Percentiles rank a stretch among this genome's conserved stretches.
These are phyloP conservation scores for Cartodere bifasciata DNA, from an alignment of 2,888 invertebrate species.

Conservation along the genomic window DNA sequence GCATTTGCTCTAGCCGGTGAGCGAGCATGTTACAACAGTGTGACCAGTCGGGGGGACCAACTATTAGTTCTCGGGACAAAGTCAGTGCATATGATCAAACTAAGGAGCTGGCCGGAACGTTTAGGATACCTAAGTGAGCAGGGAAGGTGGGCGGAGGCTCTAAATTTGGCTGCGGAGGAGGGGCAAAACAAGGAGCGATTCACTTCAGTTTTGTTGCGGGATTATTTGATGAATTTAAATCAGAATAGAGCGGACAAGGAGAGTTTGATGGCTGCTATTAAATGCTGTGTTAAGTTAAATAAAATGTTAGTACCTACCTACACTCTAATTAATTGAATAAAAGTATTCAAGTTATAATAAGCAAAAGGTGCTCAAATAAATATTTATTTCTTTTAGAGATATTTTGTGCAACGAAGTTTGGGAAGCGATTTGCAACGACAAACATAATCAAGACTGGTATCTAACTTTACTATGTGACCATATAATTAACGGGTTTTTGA, in stretches of 20 bases:
- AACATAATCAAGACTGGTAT: conserved; percentile 38
- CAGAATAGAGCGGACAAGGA: conserved; percentile 32
- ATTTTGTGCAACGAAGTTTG: conserved; percentile 51
- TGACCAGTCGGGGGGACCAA: conserved; percentile 54
- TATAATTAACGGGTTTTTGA: conserved; percentile 50
- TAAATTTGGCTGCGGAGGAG: conserved; percentile 42
- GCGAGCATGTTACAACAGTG: conserved; percentile 62
- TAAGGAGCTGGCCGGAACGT: conserved; percentile 55
- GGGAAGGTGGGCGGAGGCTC: conserved; percentile 44
- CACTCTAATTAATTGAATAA: too few species aligned
- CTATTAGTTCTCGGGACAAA: conserved; percentile 55
- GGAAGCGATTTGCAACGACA: conserved; percentile 42
- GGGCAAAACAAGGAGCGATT: conserved; percentile 31
- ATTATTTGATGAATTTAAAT: conserved; percentile 36
- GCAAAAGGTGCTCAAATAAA: conserved; percentile 20
- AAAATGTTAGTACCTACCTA: conserved; percentile 38
- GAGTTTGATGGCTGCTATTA: conserved; percentile 35
- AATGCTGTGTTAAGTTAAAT: conserved; percentile 36
- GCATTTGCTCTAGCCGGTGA: conserved; percentile 67
- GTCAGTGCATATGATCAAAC: conserved; percentile 44
- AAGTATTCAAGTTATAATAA: conserved; percentile 1
- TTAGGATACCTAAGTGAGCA: conserved; percentile 48
- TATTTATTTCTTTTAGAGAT: conserved; percentile 36
- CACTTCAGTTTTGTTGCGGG: conserved; percentile 26
- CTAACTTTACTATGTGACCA: conserved; percentile 59